phyloP scores from a whole-genome alignment of 2,888 invertebrate species.

The Nymphalis c-album region DNA sequence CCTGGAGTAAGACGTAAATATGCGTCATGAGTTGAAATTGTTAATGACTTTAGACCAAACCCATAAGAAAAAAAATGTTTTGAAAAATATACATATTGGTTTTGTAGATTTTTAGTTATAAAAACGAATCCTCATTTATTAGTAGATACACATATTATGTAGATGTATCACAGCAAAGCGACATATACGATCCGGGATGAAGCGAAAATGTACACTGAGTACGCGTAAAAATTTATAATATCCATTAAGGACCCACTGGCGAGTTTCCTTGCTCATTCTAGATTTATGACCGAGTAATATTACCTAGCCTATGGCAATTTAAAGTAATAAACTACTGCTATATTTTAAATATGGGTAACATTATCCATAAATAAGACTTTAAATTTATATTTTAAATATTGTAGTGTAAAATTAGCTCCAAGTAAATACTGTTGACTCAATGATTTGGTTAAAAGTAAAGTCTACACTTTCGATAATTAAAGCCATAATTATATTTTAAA shows the following conservation, averaged over 20 bases:
- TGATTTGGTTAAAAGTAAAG: background rate
- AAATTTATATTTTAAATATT: conserved; percentile 4
- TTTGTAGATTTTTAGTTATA: background rate
- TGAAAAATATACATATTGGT: too few species aligned
- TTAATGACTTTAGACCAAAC: too few species aligned
- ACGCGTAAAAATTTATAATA: conserved; percentile 26
- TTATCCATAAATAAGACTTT: conserved; percentile 13
- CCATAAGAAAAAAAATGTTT: too few species aligned
- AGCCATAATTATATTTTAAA: too few species aligned
- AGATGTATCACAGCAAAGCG: background rate
- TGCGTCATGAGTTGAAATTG: too few species aligned
- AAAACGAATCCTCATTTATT: background rate
- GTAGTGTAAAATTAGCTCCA: background rate
- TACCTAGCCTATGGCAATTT: conserved; percentile 33
- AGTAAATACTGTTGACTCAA: background rate
- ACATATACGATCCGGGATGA: background rate
- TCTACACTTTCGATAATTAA: too few species aligned
- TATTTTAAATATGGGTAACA: conserved; percentile 33
- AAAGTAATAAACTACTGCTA: conserved; percentile 32
- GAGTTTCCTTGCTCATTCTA: conserved; percentile 24
- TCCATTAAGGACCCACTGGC: conserved; percentile 28
- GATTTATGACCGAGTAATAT: conserved; percentile 31
- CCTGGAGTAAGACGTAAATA: too few species aligned
- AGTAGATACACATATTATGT: too few species aligned
- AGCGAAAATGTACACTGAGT: conserved; percentile 11